Conservation (phyloP, 2,888 invertebrate genomes). For the Acanthoscelides obtectus region DNA sequence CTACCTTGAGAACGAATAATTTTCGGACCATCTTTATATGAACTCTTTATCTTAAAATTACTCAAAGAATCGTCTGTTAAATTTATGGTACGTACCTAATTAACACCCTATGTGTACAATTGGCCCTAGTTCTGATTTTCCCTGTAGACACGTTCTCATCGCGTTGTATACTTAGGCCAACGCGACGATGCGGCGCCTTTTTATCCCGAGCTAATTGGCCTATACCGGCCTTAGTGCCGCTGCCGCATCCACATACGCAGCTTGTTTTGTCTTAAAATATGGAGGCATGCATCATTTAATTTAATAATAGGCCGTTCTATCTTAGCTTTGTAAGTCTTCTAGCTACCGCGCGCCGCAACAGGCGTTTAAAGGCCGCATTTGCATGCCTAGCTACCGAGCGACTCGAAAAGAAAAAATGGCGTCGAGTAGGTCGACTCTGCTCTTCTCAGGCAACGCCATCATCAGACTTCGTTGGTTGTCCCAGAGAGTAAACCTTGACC, state of each 20-base stretch:
- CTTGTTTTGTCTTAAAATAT: conserved; percentile 16
- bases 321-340: conserved; percentile 4
- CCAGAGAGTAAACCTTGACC: no score
- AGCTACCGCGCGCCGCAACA: neutral
- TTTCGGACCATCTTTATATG: no score
- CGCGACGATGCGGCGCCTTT: conserved; percentile 16
- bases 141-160: neutral
- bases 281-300: conserved; percentile 15
- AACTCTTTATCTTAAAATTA: no score
- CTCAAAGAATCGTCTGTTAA: no score
- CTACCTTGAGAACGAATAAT: no score
- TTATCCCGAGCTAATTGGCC: conserved; percentile 17
- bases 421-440: neutral
- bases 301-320: conserved; percentile 16
- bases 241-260: conserved; percentile 3
- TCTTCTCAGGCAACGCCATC: no score
- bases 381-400: neutral
- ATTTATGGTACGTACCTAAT: no score
- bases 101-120: no score
- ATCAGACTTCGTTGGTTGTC: no score
- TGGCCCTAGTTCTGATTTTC: neutral
- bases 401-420: neutral
- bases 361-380: neutral
- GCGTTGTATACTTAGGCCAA: neutral
- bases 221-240: conserved; percentile 5